phyloP scores from a whole-genome alignment of 2,888 invertebrate species.

The Philereme transversata region DNA sequence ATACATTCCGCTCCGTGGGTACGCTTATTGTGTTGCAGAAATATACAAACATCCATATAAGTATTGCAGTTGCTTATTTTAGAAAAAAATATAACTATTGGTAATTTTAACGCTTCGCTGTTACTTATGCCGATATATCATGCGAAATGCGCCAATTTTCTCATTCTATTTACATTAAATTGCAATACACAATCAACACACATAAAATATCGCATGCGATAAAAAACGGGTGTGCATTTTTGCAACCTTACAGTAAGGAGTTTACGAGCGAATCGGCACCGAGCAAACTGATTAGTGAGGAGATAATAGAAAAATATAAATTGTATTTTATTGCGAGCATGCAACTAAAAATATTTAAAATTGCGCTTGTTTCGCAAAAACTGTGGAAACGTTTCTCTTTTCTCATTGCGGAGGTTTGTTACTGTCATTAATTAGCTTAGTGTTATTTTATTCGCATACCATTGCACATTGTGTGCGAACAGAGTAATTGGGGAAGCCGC shows the following conservation, averaged over 20 bases:
- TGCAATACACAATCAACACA: conserved; percentile 40
- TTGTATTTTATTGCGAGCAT: conserved; percentile 27
- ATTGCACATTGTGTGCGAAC: conserved; percentile 5
- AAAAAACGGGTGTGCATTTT: conserved; percentile 38
- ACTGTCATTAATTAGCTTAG: conserved; percentile 10
- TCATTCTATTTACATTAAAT: conserved; percentile 33
- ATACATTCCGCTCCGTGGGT: conserved; percentile 30
- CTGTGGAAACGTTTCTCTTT: conserved; percentile 17
- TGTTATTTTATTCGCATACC: conserved; percentile 10
- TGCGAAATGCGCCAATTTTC: conserved; percentile 52
- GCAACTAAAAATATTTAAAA: conserved; percentile 26
- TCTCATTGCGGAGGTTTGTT: conserved; percentile 14
- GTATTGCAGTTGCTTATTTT: conserved; percentile 22
- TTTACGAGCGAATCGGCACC: conserved; percentile 37
- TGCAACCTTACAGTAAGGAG: conserved; percentile 45
- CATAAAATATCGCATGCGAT: conserved; percentile 37
- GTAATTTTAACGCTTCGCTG: conserved; percentile 17
- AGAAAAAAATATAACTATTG: conserved; percentile 26
- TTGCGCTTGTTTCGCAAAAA: conserved; percentile 17
- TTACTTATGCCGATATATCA: conserved; percentile 44
- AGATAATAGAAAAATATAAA: conserved; percentile 34
- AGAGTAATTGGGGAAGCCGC: conserved; percentile 7
- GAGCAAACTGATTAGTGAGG: conserved; percentile 44
- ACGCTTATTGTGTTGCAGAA: conserved; percentile 32
- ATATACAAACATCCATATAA: conserved; percentile 28